Conservation (phyloP, 1,140 invertebrate genomes). For the Geopemphigus sp. region DNA sequence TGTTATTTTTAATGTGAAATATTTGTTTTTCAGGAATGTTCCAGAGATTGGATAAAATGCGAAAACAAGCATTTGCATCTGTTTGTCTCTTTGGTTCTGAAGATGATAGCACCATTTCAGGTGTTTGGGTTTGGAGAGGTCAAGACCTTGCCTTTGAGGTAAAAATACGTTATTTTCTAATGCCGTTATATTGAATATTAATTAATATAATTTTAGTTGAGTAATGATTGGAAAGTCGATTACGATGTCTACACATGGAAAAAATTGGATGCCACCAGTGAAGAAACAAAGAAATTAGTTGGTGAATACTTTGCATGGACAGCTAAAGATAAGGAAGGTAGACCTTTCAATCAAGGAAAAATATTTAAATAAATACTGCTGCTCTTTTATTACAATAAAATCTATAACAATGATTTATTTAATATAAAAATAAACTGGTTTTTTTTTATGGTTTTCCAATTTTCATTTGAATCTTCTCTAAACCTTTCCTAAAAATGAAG, state of each 20-base stretch:
- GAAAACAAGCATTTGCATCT: slow-evolving; percentile 93
- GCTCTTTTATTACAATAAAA: neutral
- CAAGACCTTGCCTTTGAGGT: slow-evolving; percentile 89
- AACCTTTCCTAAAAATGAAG: slow-evolving; percentile 26
- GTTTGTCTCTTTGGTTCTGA: slow-evolving; percentile 91
- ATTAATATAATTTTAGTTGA: slow-evolving; percentile 63
- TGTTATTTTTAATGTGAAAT: too few relatives aligned
- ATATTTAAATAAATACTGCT: slow-evolving; percentile 84
- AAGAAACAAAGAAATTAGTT: slow-evolving; percentile 87
- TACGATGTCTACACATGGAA: slow-evolving; percentile 97
- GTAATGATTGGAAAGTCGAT: slow-evolving; percentile 92
- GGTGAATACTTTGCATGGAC: slow-evolving; percentile 91
- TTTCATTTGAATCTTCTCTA: slow-evolving; percentile 37
- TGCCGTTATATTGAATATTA: slow-evolving; percentile 5
- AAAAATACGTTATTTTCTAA: slow-evolving; percentile 54
- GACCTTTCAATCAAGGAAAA: slow-evolving; percentile 97
- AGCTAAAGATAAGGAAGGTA: slow-evolving; percentile 81
- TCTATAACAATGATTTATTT: slow-evolving; percentile 34
- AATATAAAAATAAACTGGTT: slow-evolving; percentile 7
- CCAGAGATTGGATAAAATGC: slow-evolving; percentile 96
- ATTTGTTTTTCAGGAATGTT: slow-evolving; percentile 78
- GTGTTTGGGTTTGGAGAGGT: slow-evolving; percentile 95
- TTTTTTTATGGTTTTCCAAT: slow-evolving; percentile 12
- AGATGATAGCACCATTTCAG: slow-evolving; percentile 90
- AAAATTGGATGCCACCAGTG: slow-evolving; percentile 81